A percentile compares a stretch with the other conserved stretches of the same genome.
phyloP scores from a whole-genome alignment of 2,888 invertebrate species.

The Epsilonema sp. region DNA sequence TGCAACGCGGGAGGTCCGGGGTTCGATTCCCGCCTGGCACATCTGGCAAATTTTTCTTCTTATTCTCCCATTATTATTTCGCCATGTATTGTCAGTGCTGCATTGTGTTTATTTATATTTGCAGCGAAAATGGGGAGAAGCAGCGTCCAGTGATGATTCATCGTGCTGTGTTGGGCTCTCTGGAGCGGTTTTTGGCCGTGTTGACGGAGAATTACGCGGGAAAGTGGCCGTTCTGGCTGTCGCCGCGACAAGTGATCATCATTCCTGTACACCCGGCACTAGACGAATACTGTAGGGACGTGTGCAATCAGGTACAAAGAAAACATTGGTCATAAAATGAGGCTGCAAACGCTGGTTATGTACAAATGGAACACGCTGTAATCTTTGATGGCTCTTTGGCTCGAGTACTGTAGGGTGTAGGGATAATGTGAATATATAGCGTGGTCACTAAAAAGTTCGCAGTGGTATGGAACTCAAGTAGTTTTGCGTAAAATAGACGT shows the following conservation, averaged over 20 bases:
- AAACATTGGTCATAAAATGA: background rate
- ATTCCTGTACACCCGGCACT: slow-evolving; percentile 72
- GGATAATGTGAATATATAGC: too few relatives aligned
- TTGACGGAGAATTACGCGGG: slow-evolving; percentile 89
- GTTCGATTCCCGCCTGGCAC: too few relatives aligned
- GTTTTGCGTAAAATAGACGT: too few relatives aligned
- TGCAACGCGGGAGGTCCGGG: too few relatives aligned
- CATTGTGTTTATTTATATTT: slow-evolving; percentile 15
- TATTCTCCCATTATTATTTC: too few relatives aligned
- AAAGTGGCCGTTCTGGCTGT: slow-evolving; percentile 99
- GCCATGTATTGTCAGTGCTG: background rate
- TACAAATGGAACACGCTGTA: too few relatives aligned
- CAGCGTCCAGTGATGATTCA: slow-evolving; percentile 91
- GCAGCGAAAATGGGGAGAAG: slow-evolving; percentile 63
- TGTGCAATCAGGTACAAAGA: slow-evolving; percentile 23
- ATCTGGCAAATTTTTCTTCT: too few relatives aligned
- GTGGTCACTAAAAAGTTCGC: too few relatives aligned
- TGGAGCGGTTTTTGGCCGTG: slow-evolving; percentile 94
- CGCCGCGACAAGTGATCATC: slow-evolving; percentile 70
- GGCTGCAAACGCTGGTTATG: too few relatives aligned
- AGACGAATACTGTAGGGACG: slow-evolving; percentile 56
- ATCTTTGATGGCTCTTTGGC: too few relatives aligned
- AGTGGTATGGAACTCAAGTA: too few relatives aligned
- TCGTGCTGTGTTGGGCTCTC: slow-evolving; percentile 83
- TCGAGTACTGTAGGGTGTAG: too few relatives aligned